Evolutionary conservation across 2,113 vertebrate genomes (phyloP).

Genomic region (Semnopithecus entellus): DNA sequence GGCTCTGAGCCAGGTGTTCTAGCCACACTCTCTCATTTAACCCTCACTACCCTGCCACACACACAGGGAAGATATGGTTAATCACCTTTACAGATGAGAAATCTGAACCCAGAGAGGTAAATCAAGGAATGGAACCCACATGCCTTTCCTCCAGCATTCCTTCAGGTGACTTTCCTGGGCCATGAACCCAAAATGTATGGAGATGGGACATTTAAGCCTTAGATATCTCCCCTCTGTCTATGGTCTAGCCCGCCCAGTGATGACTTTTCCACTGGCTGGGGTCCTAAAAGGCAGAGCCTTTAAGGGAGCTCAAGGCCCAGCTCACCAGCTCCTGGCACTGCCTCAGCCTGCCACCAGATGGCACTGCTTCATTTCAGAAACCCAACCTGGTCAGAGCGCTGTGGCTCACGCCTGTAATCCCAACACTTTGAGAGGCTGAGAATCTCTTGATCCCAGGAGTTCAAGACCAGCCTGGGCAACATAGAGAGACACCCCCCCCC

Average conservation of each 20-base stretch:
- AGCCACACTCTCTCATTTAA: background rate
- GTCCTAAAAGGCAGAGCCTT: background rate
- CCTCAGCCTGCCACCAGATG: constrained; percentile 63
- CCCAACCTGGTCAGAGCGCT: too few species aligned
- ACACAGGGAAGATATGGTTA: background rate
- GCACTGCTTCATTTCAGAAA: constrained; percentile 54
- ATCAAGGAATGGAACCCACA: background rate
- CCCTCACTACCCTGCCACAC: background rate
- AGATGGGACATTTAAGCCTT: background rate
- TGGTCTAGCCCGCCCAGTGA: background rate
- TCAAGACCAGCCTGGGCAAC: too few species aligned
- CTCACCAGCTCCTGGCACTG: background rate
- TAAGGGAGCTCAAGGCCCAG: background rate
- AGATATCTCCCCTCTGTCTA: background rate
- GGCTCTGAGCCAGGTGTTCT: background rate
- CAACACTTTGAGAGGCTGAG: too few species aligned
- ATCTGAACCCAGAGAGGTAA: background rate
- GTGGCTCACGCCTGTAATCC: too few species aligned
- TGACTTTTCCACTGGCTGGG: background rate
- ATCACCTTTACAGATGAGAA: background rate
- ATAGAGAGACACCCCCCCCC: too few species aligned
- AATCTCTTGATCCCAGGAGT: too few species aligned
- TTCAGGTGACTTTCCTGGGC: background rate
- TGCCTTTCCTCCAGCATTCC: background rate
- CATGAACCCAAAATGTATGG: background rate